Percentiles rank a stretch among this genome's conserved stretches.
Evolutionary conservation across 2,797 vertebrate species (phyloP).

Genomic region (Cyclura pinguis): DNA sequence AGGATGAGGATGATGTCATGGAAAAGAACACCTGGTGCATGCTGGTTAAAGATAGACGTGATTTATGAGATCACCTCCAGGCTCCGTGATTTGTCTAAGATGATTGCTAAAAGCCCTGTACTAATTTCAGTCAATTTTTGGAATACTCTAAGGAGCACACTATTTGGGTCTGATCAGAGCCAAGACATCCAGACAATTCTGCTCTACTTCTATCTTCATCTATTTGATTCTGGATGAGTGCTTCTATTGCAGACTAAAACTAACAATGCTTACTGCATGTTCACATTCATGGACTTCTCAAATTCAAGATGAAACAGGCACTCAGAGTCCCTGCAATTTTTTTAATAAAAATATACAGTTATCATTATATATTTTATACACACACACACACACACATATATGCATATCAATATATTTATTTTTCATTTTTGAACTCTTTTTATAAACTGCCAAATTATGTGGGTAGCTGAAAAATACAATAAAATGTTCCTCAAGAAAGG

Average conservation of each 20-base stretch:
- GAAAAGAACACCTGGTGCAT: no score
- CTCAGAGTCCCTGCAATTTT: no score
- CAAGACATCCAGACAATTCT: background rate
- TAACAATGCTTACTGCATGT: background rate
- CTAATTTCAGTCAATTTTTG: background rate
- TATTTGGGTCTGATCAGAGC: background rate
- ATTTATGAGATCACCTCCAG: background rate
- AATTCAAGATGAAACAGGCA: background rate
- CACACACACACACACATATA: no score
- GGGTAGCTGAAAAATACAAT: background rate
- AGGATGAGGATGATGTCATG: no score
- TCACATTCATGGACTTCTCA: background rate
- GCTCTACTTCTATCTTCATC: background rate
- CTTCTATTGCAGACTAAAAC: background rate
- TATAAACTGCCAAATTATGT: background rate
- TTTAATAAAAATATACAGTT: no score
- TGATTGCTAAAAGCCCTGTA: background rate
- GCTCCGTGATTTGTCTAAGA: background rate
- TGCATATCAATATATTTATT: no score
- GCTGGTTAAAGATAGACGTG: background rate
- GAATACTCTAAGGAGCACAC: background rate
- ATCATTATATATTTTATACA: no score
- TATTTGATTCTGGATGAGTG: background rate
- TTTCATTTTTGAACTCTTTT: background rate
- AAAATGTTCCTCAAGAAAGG: background rate